Evolutionary conservation across 2,888 invertebrate genomes (phyloP).

Genomic region (Girardia tigrina): DNA sequence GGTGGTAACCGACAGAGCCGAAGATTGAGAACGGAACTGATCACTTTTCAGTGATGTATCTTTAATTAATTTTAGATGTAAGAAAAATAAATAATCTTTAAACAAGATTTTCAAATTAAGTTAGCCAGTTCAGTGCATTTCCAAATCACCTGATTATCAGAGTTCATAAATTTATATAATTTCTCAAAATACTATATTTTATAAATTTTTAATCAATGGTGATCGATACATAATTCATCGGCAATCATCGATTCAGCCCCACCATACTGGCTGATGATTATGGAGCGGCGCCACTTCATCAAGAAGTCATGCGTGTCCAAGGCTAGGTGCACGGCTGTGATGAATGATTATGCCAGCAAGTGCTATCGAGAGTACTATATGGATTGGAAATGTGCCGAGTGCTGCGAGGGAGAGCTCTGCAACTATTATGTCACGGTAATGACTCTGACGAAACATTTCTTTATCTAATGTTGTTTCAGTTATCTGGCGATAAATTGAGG

Average conservation of each 20-base stretch:
- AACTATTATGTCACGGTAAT: conserved; percentile 82
- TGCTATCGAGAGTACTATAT: conserved; percentile 60
- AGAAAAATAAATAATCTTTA: no score
- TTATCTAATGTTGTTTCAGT: background rate
- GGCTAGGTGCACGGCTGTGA: conserved; percentile 65
- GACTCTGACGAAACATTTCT: background rate
- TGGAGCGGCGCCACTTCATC: conserved; percentile 77
- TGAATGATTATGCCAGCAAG: conserved; percentile 44
- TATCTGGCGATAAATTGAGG: background rate
- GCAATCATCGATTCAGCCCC: conserved; percentile 55
- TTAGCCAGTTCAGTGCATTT: no score
- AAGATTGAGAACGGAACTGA: no score
- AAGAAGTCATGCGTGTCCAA: conserved; percentile 75
- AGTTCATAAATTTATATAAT: no score
- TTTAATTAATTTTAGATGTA: no score
- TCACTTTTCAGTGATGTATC: no score
- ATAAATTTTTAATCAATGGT: no score
- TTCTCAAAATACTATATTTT: no score
- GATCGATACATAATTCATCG: no score
- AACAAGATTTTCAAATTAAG: no score
- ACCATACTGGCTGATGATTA: conserved; percentile 85
- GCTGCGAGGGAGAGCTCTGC: conserved; percentile 84
- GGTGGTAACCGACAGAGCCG: no score
- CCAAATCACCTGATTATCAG: no score
- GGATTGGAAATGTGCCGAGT: conserved; percentile 88